Evolutionary conservation across 2,888 invertebrate species (phyloP).

Genomic region (Nephrotoma appendiculata): DNA sequence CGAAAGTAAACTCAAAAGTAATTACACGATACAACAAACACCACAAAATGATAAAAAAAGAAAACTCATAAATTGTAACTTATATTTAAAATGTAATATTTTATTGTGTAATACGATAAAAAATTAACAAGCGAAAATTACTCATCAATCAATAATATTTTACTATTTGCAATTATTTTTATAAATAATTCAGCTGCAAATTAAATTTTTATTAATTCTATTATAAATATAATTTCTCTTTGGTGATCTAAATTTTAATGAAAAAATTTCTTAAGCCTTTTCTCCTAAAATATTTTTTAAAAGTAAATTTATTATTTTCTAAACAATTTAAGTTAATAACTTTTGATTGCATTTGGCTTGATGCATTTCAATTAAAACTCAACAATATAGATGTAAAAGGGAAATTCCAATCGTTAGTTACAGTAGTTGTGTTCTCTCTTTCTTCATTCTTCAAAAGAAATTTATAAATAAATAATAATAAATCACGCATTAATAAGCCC

Average conservation of each 20-base stretch:
- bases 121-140: background rate
- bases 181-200: background rate
- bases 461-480: too few species aligned
- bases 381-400: too few species aligned
- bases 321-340: background rate
- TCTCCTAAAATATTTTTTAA: background rate
- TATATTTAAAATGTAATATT: background rate
- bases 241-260: background rate
- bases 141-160: background rate
- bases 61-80: background rate
- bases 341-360: background rate
- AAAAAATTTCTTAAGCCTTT: background rate
- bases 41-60: too few species aligned
- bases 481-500: too few species aligned
- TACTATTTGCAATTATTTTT: background rate
- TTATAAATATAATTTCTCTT: background rate
- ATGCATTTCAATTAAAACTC: background rate
- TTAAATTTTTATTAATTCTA: background rate
- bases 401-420: too few species aligned
- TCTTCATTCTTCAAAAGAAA: too few species aligned
- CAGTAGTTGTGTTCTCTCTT: too few species aligned
- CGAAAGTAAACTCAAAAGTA: too few species aligned
- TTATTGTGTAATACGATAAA: too few species aligned
- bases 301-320: background rate
- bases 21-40: too few species aligned